A percentile compares a stretch with the other conserved stretches of the same genome.
Evolutionary conservation across 2,797 vertebrate species (phyloP).

Genomic region (Phyllotis vaccarum): DNA sequence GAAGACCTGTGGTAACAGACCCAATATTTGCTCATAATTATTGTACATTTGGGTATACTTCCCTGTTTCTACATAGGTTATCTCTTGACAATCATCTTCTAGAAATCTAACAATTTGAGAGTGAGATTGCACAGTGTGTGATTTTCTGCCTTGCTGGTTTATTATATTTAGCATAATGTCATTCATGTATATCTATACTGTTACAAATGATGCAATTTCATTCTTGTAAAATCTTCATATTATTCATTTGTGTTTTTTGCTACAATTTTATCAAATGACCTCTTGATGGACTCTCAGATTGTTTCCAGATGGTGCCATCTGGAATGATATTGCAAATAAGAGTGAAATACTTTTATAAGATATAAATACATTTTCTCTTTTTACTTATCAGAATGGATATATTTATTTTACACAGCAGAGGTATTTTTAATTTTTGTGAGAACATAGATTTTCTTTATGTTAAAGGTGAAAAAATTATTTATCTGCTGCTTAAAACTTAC

Average conservation of each 20-base stretch:
- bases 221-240: neutral
- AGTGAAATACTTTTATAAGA: neutral
- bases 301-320: neutral
- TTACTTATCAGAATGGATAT: neutral
- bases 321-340: neutral
- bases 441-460: neutral
- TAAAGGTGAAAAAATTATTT: neutral
- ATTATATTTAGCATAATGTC: neutral
- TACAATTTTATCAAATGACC: neutral
- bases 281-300: too few species aligned
- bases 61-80: rapidly evolving
- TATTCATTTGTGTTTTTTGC: neutral
- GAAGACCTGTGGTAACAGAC: too few species aligned
- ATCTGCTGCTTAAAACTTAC: neutral
- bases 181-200: neutral
- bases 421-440: neutral
- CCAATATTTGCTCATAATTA: neutral
- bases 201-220: neutral
- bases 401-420: neutral
- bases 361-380: neutral
- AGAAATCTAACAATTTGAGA: neutral
- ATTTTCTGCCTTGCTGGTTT: neutral
- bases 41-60: neutral
- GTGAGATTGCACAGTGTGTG: neutral
- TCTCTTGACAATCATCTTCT: neutral